phyloP scores from a whole-genome alignment of 2,797 vertebrate genomes.

The Adelosebastes latens region DNA sequence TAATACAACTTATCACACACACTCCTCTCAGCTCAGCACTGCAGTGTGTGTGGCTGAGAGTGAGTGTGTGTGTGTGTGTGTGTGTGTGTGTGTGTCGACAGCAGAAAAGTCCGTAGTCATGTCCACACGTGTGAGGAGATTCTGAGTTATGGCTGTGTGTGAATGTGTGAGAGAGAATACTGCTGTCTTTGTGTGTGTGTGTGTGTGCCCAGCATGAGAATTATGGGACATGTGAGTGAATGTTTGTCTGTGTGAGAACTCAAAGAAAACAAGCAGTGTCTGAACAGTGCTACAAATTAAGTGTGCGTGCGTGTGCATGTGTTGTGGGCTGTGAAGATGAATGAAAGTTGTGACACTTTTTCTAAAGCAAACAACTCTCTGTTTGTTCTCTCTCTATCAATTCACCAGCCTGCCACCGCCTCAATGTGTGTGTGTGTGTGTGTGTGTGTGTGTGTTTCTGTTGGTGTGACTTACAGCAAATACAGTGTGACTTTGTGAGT shows the following conservation, averaged over 20 bases:
- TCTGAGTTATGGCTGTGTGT: conserved; percentile 47
- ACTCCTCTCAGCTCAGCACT: background rate
- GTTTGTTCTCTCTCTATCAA: conserved; percentile 74
- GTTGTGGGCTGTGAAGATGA: conserved; percentile 64
- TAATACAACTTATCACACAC: conserved; percentile 61
- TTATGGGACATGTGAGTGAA: conserved; percentile 52
- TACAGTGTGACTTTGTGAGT: conserved; percentile 2
- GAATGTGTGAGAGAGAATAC: conserved; percentile 49
- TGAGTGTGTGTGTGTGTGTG: background rate
- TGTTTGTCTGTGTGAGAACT: conserved; percentile 54
- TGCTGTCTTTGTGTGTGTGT: conserved; percentile 47
- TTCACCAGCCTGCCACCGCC: conserved; percentile 44
- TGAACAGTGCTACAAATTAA: conserved; percentile 47
- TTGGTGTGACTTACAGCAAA: background rate
- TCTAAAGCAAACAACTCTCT: conserved; percentile 68
- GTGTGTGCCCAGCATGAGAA: conserved; percentile 43
- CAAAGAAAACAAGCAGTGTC: conserved; percentile 62
- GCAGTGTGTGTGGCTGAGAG: conserved; percentile 18
- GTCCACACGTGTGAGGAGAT: conserved; percentile 50
- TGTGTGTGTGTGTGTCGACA: conserved; percentile 8
- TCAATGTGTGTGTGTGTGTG: conserved; percentile 1
- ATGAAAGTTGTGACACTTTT: conserved; percentile 66
- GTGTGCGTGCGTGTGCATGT: conserved; percentile 17
- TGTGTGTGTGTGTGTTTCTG: background rate
- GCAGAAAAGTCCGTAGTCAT: conserved; percentile 1